Percentiles rank a stretch among this genome's conserved stretches.
Conservation (phyloP, 2,113 vertebrate genomes). For the Tyrannus savana region DNA sequence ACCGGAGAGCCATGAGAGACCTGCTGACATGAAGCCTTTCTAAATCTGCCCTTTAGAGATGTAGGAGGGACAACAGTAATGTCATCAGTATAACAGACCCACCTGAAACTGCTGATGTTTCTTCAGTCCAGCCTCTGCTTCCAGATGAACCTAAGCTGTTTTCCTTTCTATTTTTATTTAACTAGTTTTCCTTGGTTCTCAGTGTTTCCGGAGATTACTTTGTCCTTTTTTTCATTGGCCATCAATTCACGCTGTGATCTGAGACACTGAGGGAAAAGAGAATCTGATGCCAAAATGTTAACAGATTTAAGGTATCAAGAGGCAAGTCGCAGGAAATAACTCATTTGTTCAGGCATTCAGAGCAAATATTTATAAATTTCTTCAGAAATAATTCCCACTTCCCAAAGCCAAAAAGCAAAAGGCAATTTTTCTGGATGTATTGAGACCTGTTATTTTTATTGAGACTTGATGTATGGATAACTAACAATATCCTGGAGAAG, state of each 20-base stretch:
- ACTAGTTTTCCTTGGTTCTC: neutral
- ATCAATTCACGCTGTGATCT: neutral
- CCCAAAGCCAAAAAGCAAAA: constrained; percentile 45
- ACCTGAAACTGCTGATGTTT: neutral
- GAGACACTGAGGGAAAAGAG: neutral
- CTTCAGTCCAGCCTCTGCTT: neutral
- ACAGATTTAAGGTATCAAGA: constrained; percentile 62
- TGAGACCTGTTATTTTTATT: neutral
- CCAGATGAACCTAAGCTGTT: neutral
- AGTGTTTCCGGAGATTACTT: constrained; percentile 22
- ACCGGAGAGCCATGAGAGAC: neutral
- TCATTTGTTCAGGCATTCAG: constrained; percentile 44
- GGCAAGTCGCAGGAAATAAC: constrained; percentile 48
- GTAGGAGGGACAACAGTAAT: neutral
- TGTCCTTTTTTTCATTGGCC: constrained; percentile 12
- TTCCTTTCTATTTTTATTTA: constrained; percentile 4
- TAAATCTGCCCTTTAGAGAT: neutral
- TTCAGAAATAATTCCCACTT: constrained; percentile 42
- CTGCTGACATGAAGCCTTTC: neutral
- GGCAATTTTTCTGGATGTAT: neutral
- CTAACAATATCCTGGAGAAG: constrained; percentile 18
- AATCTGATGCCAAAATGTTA: constrained; percentile 46
- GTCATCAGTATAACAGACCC: neutral
- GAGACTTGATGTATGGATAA: neutral
- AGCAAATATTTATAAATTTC: constrained; percentile 64